A percentile compares a stretch with the other conserved stretches of the same genome.
These are phyloP conservation scores for Bombus affinis DNA, from an alignment of 1,140 invertebrate species.

Conservation along the genomic window DNA sequence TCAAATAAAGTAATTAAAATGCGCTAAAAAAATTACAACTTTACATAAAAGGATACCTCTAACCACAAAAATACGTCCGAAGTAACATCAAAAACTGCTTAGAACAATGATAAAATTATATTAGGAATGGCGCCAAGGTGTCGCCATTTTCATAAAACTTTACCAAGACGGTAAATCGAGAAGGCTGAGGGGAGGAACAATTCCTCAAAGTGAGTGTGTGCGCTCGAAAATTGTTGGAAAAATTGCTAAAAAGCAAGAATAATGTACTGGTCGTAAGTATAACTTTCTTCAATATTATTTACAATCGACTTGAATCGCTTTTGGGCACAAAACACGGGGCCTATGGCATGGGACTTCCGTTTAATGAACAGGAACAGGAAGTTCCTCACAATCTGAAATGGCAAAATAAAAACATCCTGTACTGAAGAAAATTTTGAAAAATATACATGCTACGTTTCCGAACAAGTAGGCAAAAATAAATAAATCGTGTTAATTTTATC, in stretches of 20 bases:
- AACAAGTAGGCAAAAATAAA: constrained; percentile 17
- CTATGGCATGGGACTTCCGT: constrained; percentile 82
- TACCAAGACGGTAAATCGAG: constrained; percentile 71
- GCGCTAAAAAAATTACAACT: not conserved
- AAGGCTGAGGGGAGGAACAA: constrained; percentile 64
- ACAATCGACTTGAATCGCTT: constrained; percentile 55
- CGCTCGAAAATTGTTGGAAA: constrained; percentile 47
- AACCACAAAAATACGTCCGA: not conserved
- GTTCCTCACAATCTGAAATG: constrained; percentile 76
- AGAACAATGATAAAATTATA: constrained; percentile 29
- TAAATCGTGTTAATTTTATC: not conserved
- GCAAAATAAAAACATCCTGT: constrained; percentile 82
- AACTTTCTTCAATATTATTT: constrained; percentile 37
- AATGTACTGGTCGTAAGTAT: constrained; percentile 76
- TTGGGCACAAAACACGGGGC: constrained; percentile 70
- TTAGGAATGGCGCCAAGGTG: constrained; percentile 73
- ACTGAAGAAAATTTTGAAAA: constrained; percentile 72
- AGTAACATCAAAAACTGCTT: not conserved
- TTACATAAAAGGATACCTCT: constrained; percentile 4
- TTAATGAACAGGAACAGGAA: constrained; percentile 83
- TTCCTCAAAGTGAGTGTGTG: constrained; percentile 52
- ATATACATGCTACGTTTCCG: constrained; percentile 36
- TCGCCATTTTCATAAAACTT: constrained; percentile 77
- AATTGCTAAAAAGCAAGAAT: constrained; percentile 66
- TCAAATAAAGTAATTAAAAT: constrained; percentile 18